These are phyloP conservation scores for Emydura subglobosa DNA, from an alignment of 2,113 vertebrate genomes.

Conservation along the genomic window DNA sequence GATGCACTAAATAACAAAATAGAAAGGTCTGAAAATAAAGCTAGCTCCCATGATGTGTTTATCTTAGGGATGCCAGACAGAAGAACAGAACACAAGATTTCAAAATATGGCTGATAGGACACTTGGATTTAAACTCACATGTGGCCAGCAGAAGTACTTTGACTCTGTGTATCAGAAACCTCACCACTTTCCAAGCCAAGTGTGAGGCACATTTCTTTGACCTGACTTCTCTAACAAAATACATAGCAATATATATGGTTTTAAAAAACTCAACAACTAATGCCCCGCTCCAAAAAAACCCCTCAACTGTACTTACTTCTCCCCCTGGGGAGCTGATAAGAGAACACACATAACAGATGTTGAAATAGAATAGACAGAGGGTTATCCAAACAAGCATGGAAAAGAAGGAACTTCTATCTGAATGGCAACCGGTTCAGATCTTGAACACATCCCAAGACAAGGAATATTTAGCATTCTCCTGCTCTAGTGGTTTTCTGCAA, in stretches of 20 bases:
- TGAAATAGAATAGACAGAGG: not conserved
- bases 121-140: not conserved
- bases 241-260: too few relatives aligned
- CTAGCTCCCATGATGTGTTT: not conserved
- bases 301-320: too few relatives aligned
- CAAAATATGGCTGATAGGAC: not conserved
- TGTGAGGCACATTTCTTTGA: too few relatives aligned
- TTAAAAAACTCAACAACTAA: too few relatives aligned
- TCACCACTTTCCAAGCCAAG: too few relatives aligned
- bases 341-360: too few relatives aligned
- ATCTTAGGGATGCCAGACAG: not conserved
- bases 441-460: not conserved
- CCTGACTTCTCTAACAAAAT: too few relatives aligned
- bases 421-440: not conserved
- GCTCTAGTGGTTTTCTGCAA: not conserved
- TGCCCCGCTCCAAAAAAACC: too few relatives aligned
- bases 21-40: slow-evolving; percentile 30
- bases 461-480: not conserved
- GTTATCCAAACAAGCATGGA: not conserved
- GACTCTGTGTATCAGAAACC: not conserved
- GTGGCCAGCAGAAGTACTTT: not conserved
- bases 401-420: not conserved
- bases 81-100: slow-evolving; percentile 4
- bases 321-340: too few relatives aligned
- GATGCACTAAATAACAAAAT: not conserved